Percentiles rank a stretch among this genome's conserved stretches.
phyloP scores from a whole-genome alignment of 1,140 invertebrate genomes.

The Coelopa frigida region DNA sequence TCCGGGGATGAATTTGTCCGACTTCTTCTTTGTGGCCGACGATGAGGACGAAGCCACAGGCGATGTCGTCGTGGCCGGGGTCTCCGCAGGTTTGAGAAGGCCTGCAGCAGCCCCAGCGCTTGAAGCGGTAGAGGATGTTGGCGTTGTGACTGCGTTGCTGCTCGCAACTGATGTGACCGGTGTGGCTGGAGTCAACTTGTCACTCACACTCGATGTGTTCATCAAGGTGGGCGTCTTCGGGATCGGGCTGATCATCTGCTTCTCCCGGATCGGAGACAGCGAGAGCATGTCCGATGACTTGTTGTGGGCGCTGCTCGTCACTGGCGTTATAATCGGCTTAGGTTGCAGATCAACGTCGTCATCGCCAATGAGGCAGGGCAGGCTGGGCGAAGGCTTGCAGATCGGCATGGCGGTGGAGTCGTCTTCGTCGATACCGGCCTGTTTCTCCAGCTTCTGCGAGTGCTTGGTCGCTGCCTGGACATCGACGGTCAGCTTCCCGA shows the following conservation, averaged over 20 bases:
- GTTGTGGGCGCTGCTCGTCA: conserved; percentile 13
- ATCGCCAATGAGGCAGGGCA: conserved; percentile 37
- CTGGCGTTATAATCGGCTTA: not conserved
- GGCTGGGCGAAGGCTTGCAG: conserved; percentile 39
- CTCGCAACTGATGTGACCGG: not conserved
- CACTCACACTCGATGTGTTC: conserved; percentile 15
- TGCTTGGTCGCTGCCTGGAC: conserved; percentile 33
- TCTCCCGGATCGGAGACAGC: conserved; percentile 44
- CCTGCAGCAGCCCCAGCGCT: not conserved
- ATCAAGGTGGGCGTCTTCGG: conserved; percentile 47
- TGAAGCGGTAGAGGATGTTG: conserved; percentile 24
- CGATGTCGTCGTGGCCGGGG: conserved; percentile 13
- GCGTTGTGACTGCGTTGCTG: conserved; percentile 17
- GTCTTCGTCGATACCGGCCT: conserved; percentile 17
- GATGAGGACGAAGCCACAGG: conserved; percentile 16
- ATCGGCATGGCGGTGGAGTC: conserved; percentile 21
- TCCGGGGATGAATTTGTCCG: conserved; percentile 60
- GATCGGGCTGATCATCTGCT: conserved; percentile 52
- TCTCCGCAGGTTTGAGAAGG: conserved; percentile 5
- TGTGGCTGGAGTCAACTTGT: conserved; percentile 18
- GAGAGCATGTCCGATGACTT: conserved; percentile 33
- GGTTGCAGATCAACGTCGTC: conserved; percentile 23
- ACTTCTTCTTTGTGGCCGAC: conserved; percentile 44
- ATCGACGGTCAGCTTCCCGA: conserved; percentile 32
- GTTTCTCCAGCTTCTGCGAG: conserved; percentile 15